Conservation (phyloP, 2,113 vertebrate species). For the Lampris incognitus region DNA sequence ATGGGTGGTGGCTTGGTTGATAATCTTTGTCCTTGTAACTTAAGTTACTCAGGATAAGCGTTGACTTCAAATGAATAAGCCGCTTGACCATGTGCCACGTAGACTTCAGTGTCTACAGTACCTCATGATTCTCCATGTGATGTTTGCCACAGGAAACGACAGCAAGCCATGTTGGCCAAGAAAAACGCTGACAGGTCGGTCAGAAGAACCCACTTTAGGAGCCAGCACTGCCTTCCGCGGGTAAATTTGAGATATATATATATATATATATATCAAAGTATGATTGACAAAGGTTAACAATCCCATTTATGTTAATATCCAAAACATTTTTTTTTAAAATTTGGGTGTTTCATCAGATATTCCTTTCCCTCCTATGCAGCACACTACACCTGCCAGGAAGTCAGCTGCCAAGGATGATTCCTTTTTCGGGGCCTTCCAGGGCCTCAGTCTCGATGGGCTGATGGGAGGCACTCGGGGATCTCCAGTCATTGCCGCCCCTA, state of each 20-base stretch:
- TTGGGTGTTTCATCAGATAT: too few species aligned
- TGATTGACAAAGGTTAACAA: too few species aligned
- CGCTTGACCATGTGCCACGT: constrained; percentile 24
- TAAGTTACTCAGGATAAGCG: constrained; percentile 35
- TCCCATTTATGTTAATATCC: not conserved
- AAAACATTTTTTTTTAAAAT: not conserved
- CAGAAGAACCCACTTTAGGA: constrained; percentile 76
- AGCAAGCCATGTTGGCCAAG: constrained; percentile 74
- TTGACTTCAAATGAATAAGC: constrained; percentile 56
- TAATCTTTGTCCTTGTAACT: not conserved
- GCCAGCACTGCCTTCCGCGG: constrained; percentile 81
- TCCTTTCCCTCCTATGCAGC: constrained; percentile 10
- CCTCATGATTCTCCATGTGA: constrained; percentile 35
- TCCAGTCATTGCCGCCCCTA: not conserved
- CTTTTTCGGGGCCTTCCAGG: constrained; percentile 80
- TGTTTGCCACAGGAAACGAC: constrained; percentile 74
- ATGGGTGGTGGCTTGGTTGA: constrained; percentile 20
- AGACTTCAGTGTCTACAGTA: not conserved
- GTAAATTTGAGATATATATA: constrained; percentile 51
- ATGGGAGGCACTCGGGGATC: constrained; percentile 32
- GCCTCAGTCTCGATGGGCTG: constrained; percentile 73
- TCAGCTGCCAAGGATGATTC: constrained; percentile 61
- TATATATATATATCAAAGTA: too few species aligned
- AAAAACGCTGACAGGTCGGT: constrained; percentile 78
- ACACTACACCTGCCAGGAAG: constrained; percentile 44